A percentile compares a stretch with the other conserved stretches of the same genome.
Conservation (phyloP, 2,888 invertebrate genomes). For the Eristalinus sepulchralis region DNA sequence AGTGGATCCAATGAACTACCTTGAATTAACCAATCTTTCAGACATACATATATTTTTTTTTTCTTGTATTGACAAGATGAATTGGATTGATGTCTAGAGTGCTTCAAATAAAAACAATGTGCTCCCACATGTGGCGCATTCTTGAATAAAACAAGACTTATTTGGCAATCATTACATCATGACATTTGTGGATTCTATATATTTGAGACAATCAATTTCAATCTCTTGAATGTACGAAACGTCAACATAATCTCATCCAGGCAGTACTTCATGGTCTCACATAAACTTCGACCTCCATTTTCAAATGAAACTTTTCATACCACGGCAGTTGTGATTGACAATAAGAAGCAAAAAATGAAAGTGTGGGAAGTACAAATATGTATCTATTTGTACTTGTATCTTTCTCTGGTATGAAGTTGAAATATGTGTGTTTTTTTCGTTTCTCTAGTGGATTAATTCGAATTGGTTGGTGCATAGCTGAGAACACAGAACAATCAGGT, state of each 20-base stretch:
- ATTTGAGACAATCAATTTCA: background rate
- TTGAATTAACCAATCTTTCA: background rate
- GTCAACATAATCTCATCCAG: background rate
- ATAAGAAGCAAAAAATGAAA: conserved; percentile 49
- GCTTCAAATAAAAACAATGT: background rate
- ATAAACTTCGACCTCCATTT: background rate
- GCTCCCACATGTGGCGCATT: background rate
- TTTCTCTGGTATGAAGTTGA: conserved; percentile 21
- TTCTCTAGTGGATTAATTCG: background rate
- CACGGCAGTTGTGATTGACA: background rate
- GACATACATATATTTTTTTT: background rate
- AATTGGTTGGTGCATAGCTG: conserved; percentile 8
- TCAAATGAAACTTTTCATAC: background rate
- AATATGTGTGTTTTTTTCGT: background rate
- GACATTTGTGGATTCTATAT: background rate
- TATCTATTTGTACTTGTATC: background rate
- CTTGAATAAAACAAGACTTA: background rate
- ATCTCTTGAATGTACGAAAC: background rate
- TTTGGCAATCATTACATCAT: background rate
- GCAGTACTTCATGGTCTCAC: background rate
- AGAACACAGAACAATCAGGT: conserved; percentile 15
- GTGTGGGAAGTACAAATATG: conserved; percentile 42
- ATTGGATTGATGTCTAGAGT: background rate
- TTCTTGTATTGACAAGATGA: background rate
- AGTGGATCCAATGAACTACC: background rate